phyloP scores from a whole-genome alignment of 2,797 vertebrate species.

The Clarias pachynema region DNA sequence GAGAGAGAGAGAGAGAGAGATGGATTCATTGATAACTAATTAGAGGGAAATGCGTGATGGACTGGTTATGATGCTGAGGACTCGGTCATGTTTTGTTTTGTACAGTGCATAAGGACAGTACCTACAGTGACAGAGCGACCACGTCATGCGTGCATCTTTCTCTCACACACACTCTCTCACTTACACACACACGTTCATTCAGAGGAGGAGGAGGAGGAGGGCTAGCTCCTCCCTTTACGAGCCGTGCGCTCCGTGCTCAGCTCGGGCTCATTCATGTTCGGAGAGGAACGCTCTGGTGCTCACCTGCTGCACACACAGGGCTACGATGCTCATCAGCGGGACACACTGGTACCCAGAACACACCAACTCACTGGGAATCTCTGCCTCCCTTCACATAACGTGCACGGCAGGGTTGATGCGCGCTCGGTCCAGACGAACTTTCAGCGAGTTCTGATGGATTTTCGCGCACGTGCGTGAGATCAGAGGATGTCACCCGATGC shows the following conservation, averaged over 20 bases:
- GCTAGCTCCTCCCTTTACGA: conserved; percentile 52
- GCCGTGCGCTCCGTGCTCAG: conserved; percentile 21
- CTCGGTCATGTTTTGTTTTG: not conserved
- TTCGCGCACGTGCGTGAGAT: not conserved
- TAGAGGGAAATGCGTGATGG: not conserved
- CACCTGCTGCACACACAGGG: conserved; percentile 1
- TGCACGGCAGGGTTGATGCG: no score
- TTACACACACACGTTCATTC: conserved; percentile 23
- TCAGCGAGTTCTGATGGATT: not conserved
- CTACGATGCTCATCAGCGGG: not conserved
- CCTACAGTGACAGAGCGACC: not conserved
- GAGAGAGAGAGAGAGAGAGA: no score
- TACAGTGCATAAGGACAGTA: not conserved
- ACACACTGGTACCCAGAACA: not conserved
- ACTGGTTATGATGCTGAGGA: not conserved
- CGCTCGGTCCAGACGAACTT: not conserved
- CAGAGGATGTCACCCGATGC: conserved; percentile 67
- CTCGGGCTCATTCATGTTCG: conserved; percentile 57
- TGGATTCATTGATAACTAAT: not conserved
- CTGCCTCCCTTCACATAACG: no score
- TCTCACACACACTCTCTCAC: conserved; percentile 2
- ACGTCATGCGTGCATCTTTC: conserved; percentile 5
- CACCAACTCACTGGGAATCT: not conserved
- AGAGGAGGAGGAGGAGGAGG: conserved; percentile 22
- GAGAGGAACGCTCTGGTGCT: conserved; percentile 24